phyloP scores from a whole-genome alignment of 2,888 invertebrate species.

The Agriotes lineatus region DNA sequence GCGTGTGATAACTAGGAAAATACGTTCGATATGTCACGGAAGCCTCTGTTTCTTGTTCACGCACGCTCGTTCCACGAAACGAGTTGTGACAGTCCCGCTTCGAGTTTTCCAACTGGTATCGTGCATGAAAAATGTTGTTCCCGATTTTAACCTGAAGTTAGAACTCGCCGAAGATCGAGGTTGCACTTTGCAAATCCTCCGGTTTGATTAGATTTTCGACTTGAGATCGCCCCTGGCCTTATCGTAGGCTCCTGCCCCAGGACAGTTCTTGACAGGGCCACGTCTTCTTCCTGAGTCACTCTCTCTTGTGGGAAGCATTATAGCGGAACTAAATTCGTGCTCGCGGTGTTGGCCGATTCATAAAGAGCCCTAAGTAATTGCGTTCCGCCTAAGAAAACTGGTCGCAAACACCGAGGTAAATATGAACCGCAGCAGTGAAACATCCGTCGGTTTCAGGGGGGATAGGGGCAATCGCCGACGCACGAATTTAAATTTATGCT shows the following conservation, averaged over 20 bases:
- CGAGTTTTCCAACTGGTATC: neutral
- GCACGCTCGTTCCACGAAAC: neutral
- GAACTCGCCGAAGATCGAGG: neutral
- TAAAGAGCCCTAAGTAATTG: conserved; percentile 18
- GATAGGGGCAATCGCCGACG: neutral
- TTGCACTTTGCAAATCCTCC: neutral
- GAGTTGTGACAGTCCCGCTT: neutral
- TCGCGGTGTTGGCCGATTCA: conserved; percentile 5
- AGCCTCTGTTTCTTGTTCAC: neutral
- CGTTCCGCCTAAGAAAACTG: conserved; percentile 7
- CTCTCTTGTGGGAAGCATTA: neutral
- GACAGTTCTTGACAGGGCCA: neutral
- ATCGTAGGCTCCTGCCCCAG: neutral
- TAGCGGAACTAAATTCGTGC: conserved; percentile 1
- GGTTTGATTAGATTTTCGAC: conserved; percentile 3
- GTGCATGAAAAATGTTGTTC: neutral
- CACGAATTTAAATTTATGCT: conserved; percentile 10
- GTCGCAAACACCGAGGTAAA: conserved; percentile 8
- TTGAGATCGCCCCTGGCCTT: neutral
- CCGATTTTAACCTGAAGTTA: neutral
- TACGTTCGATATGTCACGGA: conserved; percentile 1
- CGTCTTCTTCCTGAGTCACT: neutral
- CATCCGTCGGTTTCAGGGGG: neutral
- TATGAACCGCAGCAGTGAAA: conserved; percentile 1
- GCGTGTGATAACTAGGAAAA: conserved; percentile 9